Percentiles rank a stretch among this genome's conserved stretches.
These are phyloP conservation scores for Anniella stebbinsi DNA, from an alignment of 2,797 vertebrate species.

Conservation along the genomic window DNA sequence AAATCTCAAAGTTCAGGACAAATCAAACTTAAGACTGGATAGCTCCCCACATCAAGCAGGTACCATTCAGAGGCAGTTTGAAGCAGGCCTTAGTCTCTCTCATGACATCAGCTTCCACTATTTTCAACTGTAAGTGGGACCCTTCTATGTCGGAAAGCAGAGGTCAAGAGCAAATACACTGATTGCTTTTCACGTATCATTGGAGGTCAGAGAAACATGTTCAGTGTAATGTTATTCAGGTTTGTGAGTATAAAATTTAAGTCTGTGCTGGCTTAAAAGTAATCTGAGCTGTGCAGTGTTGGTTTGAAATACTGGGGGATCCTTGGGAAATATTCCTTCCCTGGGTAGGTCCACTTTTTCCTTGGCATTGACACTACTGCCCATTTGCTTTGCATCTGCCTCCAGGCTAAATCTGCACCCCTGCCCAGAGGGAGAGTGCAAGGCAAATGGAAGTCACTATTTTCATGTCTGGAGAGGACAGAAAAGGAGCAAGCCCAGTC, in stretches of 20 bases:
- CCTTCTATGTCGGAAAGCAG: not conserved
- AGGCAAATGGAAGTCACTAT: not conserved
- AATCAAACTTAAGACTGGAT: no score
- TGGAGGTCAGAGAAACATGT: not conserved
- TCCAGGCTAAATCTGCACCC: not conserved
- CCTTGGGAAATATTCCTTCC: not conserved
- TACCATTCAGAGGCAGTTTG: not conserved
- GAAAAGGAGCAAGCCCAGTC: not conserved
- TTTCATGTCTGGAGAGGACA: not conserved
- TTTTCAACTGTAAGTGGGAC: not conserved
- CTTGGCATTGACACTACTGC: not conserved
- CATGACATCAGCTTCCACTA: not conserved
- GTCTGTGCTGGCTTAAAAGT: not conserved
- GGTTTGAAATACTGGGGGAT: not conserved
- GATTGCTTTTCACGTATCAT: no score
- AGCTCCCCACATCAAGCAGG: no score
- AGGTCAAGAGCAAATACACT: not conserved
- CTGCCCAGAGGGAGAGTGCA: not conserved
- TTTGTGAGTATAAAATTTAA: not conserved
- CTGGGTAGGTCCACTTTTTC: not conserved
- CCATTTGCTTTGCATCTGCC: not conserved
- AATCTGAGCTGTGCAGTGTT: not conserved
- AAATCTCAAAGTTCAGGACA: no score
- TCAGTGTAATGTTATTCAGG: not conserved
- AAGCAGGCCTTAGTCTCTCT: not conserved